Evolutionary conservation across 2,797 vertebrate species (phyloP), one percentile per base, ranked within the genome.

Genomic region (Micropoecilia bifurca): DNA sequence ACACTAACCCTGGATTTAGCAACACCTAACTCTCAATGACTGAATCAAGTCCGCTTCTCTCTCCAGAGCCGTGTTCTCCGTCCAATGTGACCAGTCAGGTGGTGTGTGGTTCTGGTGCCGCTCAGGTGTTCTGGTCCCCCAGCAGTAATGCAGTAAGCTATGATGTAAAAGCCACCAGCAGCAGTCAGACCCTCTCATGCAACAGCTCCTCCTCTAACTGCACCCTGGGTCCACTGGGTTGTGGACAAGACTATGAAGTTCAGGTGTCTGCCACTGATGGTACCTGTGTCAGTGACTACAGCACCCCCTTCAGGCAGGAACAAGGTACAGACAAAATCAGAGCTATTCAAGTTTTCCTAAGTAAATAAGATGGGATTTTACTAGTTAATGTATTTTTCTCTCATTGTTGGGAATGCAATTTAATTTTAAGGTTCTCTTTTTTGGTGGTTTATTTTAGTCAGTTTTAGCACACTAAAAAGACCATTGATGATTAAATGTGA

Each of bases 241-340:
- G 95, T 14, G 95, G 90, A 2, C 84, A 85, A 6, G 36, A 20
- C 0, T 95, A 96, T 39, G 71, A 86, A 53, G 75, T 96, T 73
- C 30, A 47, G 0, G 92, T 95, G 14, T 75, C 79, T 0, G 94
- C 95, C 66, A 83, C 80, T 0, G 91, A 95, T 3, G 89, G 90
- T 4, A 89, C 45, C 28, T 96, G 95, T 63, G 53, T 78, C 75
- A 95, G 95, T 79, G 76, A 74, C 48, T 61, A 76, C 83, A 95
- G 93, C 25, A 59, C 68, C 39, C 69, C 90, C 47, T 69, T 88
- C 77, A 85, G 69, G 39, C 92, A 93, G 85, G 77, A 88, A 12
- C 80, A 85, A 94, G 95, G 95, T 96, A 12, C 13, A 0, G 13
- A 28, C 57, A 25, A 68, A 68, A 41, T 68, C 22, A 4, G 39